Conservation (phyloP, 2,888 invertebrate genomes). For the Phengaris alcon region DNA sequence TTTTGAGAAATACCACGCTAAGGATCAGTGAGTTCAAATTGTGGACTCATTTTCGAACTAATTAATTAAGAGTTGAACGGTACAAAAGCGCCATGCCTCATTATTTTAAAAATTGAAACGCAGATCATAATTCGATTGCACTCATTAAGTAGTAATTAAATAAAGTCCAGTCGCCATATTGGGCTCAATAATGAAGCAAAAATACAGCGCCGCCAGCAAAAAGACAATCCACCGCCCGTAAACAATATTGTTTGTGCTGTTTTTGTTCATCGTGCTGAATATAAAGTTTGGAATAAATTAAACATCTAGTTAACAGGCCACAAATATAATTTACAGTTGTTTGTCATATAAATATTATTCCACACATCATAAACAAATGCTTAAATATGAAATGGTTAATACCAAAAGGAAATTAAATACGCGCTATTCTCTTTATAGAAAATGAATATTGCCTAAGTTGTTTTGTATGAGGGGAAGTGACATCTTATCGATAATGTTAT, state of each 20-base stretch:
- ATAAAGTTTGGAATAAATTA: slow-evolving; percentile 7
- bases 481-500: slow-evolving; percentile 54
- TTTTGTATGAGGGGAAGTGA: slow-evolving; percentile 46
- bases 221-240: slow-evolving; percentile 13
- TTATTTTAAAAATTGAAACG: slow-evolving; percentile 53
- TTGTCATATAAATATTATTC: not conserved
- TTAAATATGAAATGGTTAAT: not conserved
- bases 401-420: not conserved
- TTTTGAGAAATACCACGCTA: not conserved
- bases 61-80: slow-evolving; percentile 12
- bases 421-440: slow-evolving; percentile 26
- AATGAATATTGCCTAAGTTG: slow-evolving; percentile 28
- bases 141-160: slow-evolving; percentile 69
- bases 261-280: not conserved
- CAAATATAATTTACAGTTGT: not conserved
- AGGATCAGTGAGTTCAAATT: not conserved
- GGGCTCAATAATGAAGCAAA: slow-evolving; percentile 51
- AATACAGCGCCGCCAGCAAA: slow-evolving; percentile 36
- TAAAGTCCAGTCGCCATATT: slow-evolving; percentile 61
- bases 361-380: not conserved
- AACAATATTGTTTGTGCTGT: slow-evolving; percentile 13
- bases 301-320: not conserved
- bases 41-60: not conserved
- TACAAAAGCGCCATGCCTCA: not conserved
- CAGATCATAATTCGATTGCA: slow-evolving; percentile 63